These are phyloP conservation scores for Empis livida DNA, from an alignment of 2,888 invertebrate species.

Conservation along the genomic window DNA sequence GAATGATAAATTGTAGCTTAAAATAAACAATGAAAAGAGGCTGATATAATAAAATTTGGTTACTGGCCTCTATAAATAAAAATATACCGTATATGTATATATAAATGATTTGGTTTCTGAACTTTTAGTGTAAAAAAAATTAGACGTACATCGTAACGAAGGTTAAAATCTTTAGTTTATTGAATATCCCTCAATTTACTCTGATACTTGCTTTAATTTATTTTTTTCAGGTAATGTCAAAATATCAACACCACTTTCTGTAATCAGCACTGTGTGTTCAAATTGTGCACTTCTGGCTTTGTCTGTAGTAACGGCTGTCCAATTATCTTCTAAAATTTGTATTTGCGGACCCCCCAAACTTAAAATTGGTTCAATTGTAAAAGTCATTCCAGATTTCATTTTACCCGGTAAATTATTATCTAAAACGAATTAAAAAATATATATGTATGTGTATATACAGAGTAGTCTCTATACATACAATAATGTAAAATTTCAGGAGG, in stretches of 20 bases:
- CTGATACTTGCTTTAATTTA: too few relatives aligned
- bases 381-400: conserved; percentile 85
- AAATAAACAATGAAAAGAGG: too few relatives aligned
- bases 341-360: conserved; percentile 58
- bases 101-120: too few relatives aligned
- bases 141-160: too few relatives aligned
- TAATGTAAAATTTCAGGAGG: conserved; percentile 81
- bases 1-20: too few relatives aligned
- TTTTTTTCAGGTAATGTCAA: conserved; percentile 42
- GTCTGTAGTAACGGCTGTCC: conserved; percentile 83
- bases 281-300: conserved; percentile 73
- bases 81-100: too few relatives aligned
- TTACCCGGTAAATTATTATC: conserved; percentile 51
- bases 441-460: conserved; percentile 7
- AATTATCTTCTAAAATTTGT: conserved; percentile 68
- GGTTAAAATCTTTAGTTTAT: too few relatives aligned
- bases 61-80: too few relatives aligned
- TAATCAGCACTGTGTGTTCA: conserved; percentile 84
- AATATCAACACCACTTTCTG: conserved; percentile 61
- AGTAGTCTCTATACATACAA: too few relatives aligned
- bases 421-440: conserved; percentile 20
- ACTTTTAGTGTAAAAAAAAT: too few relatives aligned
- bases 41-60: too few relatives aligned
- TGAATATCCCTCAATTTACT: too few relatives aligned
- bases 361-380: conserved; percentile 86